Evolutionary conservation across 1,140 invertebrate species (phyloP), one percentile per base, ranked within the genome.

Genomic region (Bombyx mandarina): DNA sequence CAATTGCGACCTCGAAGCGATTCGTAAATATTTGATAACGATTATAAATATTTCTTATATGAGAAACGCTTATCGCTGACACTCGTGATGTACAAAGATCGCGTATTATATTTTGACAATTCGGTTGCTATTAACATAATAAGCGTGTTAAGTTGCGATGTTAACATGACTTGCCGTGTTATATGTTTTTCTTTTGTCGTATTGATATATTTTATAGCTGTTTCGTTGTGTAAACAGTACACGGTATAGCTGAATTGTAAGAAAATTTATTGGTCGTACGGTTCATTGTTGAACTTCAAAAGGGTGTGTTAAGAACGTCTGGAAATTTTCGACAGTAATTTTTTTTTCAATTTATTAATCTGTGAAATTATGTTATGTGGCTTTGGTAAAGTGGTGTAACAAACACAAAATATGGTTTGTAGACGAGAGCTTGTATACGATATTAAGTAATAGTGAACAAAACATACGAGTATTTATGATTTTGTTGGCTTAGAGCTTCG

Each of bases 211-310:
- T 86, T 87, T 84, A 87, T 75, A 65, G 69, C 72, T 75, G 68
- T 77, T 63, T 75, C 82, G 26, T 86, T 85, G 83, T 82, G 82
- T 85, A 87, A 85, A 87, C 83, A 86, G 69, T 71, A 77, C 72
- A 73, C 69, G 79, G 79, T 77, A 82, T 78, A 75, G 79, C 79
- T 80, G 74, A 82, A 86, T 79, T 86, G 77, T 81, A 82, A 76
- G 77, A 71, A 73, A 67, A 80, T 84, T 87, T 87, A 85, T 87
- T 67, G 84, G 74, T 65, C 75, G 71, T 79, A 73, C 62, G 54
- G 61, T 56, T 57, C 58, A 80, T 87, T 87, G 77, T 85, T 75
- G 50, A 35, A 1, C 26, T 2, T 35, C 26, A 35, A 35, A 35
- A 35, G 26, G 26, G 26, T 35, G 26, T 35, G 26, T 35, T 35